phyloP scores from a whole-genome alignment of 2,113 vertebrate genomes.

The Calidris pygmaea region DNA sequence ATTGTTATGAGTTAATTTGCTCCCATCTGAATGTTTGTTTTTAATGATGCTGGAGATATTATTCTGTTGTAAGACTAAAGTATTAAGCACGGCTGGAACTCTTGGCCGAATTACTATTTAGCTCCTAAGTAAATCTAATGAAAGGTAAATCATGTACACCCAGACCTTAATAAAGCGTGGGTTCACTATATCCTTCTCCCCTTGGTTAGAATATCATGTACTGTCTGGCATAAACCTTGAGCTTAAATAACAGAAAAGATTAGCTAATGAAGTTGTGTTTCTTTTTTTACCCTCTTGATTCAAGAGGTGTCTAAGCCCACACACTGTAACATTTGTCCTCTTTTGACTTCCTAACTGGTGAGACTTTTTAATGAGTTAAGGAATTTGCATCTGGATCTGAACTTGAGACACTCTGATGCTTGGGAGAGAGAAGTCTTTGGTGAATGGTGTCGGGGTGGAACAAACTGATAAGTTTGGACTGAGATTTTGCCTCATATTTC shows the following conservation, averaged over 20 bases:
- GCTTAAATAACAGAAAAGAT: background rate
- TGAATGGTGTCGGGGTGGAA: background rate
- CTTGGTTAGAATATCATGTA: background rate
- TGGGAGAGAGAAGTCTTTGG: background rate
- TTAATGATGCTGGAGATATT: constrained; percentile 29
- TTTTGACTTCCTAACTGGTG: background rate
- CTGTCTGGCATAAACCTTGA: constrained; percentile 8
- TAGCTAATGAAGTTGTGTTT: background rate
- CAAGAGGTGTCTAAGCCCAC: background rate
- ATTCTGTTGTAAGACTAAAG: constrained; percentile 10
- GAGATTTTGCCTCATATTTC: background rate
- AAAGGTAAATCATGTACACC: constrained; percentile 31
- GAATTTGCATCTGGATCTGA: background rate
- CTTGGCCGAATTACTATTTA: constrained; percentile 20
- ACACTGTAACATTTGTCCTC: background rate
- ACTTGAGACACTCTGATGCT: background rate
- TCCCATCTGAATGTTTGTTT: constrained; percentile 43
- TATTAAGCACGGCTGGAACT: background rate
- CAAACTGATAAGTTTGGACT: background rate
- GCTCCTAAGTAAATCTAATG: constrained; percentile 40
- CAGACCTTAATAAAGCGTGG: background rate
- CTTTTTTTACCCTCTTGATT: background rate
- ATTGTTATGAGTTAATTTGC: constrained; percentile 27
- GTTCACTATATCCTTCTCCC: background rate
- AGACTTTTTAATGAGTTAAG: background rate